Conservation (phyloP, 2,888 invertebrate genomes). For the Embidobia sp. region DNA sequence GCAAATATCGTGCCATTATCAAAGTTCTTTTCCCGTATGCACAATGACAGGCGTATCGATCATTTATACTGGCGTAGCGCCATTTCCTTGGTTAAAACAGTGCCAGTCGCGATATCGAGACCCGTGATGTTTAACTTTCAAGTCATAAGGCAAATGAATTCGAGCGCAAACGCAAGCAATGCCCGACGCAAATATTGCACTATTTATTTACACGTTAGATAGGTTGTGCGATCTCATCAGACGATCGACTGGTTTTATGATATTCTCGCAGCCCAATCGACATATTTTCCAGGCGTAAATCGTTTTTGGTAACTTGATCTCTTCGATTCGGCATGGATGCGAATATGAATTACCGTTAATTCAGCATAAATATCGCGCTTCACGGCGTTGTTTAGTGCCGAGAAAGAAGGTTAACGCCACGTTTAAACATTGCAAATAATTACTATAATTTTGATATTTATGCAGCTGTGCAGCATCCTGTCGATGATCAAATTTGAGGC, state of each 20-base stretch:
- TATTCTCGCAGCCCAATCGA: neutral
- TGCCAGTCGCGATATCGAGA: slow-evolving; percentile 44
- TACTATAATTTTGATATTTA: slow-evolving; percentile 31
- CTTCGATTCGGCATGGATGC: slow-evolving; percentile 1
- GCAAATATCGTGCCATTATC: slow-evolving; percentile 19
- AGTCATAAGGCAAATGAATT: slow-evolving; percentile 36
- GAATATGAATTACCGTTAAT: slow-evolving; percentile 45
- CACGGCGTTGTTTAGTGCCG: neutral
- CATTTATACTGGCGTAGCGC: slow-evolving; percentile 47
- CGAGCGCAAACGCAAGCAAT: neutral
- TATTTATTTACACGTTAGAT: slow-evolving; percentile 40
- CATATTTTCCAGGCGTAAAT: slow-evolving; percentile 19
- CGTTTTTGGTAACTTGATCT: slow-evolving; percentile 43
- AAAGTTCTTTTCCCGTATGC: slow-evolving; percentile 53
- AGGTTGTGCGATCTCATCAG: slow-evolving; percentile 29
- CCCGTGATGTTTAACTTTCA: slow-evolving; percentile 48
- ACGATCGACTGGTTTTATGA: slow-evolving; percentile 23
- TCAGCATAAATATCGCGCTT: neutral
- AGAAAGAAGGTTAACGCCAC: slow-evolving; percentile 15
- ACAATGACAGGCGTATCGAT: slow-evolving; percentile 53
- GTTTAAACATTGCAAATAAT: slow-evolving; percentile 14
- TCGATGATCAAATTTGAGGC: slow-evolving; percentile 18
- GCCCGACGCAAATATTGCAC: slow-evolving; percentile 17
- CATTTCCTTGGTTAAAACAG: slow-evolving; percentile 58
- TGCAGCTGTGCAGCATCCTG: slow-evolving; percentile 3